phyloP scores from a whole-genome alignment of 2,888 invertebrate species.

The Dromius quadrimaculatus region DNA sequence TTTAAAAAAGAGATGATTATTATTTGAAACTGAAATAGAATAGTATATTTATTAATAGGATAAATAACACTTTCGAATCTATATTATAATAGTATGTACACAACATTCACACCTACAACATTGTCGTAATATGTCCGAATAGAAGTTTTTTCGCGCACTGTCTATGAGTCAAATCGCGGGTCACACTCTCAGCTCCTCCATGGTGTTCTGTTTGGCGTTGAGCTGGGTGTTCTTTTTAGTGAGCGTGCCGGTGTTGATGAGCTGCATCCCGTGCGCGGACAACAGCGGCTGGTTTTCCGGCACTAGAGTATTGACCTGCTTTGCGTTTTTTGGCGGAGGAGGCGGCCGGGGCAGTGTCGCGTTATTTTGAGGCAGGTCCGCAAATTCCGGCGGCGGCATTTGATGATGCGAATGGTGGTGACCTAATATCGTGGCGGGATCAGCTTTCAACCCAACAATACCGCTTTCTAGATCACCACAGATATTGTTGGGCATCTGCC shows the following conservation, averaged over 20 bases:
- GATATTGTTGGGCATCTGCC: conserved; percentile 89
- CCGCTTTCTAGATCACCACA: conserved; percentile 84
- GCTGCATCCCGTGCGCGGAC: conserved; percentile 81
- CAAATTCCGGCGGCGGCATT: conserved; percentile 85
- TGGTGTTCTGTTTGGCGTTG: conserved; percentile 74
- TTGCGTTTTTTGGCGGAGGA: conserved; percentile 79
- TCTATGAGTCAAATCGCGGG: conserved; percentile 59
- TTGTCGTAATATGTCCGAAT: conserved; percentile 52
- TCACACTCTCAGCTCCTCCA: conserved; percentile 90
- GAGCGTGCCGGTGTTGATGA: conserved; percentile 81
- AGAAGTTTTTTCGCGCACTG: conserved; percentile 29
- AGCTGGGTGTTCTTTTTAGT: conserved; percentile 81
- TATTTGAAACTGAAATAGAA: conserved; percentile 53
- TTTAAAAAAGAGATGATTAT: conserved; percentile 17
- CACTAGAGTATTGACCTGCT: conserved; percentile 72
- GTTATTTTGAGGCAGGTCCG: conserved; percentile 82
- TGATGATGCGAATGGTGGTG: conserved; percentile 85
- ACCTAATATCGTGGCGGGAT: conserved; percentile 79
- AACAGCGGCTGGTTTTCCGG: conserved; percentile 78
- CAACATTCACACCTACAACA: conserved; percentile 52
- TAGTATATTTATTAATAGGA: conserved; percentile 53
- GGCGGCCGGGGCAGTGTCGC: conserved; percentile 79
- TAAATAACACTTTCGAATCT: conserved; percentile 53
- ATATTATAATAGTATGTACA: conserved; percentile 52
- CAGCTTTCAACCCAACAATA: conserved; percentile 73